Base-by-base conservation (phyloP, 1,140 invertebrate genomes). In the Lethrus apterus region DNA sequence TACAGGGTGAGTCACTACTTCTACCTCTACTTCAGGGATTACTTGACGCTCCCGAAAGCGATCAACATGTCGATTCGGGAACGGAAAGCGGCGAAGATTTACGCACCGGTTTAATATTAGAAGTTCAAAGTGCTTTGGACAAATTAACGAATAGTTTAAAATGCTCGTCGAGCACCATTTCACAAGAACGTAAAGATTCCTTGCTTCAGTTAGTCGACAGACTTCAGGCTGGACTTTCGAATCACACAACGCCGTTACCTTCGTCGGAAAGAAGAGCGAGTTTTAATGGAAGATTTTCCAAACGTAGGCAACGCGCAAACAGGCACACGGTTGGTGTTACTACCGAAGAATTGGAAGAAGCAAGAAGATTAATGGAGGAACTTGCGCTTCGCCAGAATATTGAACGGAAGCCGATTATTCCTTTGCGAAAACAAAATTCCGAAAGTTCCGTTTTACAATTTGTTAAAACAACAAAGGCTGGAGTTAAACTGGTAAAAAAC, bases 301-400 rank as follows among this genome's bases (percentile, higher is more conserved):
- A 71, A 1, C 67, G 71, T 15, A 59, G 61, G 52, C 66, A 67
- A 44, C 70, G 77, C 23, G 70, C 73, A 20, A 75, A 76, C 21
- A 71, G 86, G 2, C 84, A 89, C 57, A 90, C 86, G 0, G 84
- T 90, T 2, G 86, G 84, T 11, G 86, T 89, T 1, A 86, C 81
- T 2, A 70, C 74, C 1, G 85, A 88, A 59, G 86, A 90, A 54
- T 64, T 90, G 17, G 83, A 79, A 1, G 75, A 80, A 49, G 86
- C 86, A 0, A 71, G 86, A 31, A 75, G 78, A 40, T 77, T 84
- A 57, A 73, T 89, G 29, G 78, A 85, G 55, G 74, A 83, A 50
- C 77, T 80, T 57, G 68, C 72, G 4, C 58, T 78, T 10, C 40
- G 57, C n/a, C 42, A 56, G 7, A 36, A 20, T 34, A 11, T 13